Percentiles rank a stretch among this genome's conserved stretches.
phyloP scores from a whole-genome alignment of 2,888 invertebrate species.

The Phengaris arion region DNA sequence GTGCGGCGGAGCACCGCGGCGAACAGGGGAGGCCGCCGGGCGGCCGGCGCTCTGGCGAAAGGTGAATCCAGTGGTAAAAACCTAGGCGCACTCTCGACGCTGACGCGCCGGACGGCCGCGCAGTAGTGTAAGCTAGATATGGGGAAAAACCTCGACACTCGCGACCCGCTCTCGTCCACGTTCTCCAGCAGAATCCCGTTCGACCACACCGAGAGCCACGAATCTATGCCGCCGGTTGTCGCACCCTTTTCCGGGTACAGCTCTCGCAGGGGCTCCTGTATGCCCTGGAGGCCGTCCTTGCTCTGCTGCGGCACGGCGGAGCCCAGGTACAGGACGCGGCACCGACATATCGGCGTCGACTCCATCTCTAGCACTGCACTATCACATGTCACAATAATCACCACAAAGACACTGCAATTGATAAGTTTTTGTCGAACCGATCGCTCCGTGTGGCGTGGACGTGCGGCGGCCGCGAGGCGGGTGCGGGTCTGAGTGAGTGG shows the following conservation, averaged over 20 bases:
- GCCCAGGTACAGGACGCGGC: slow-evolving; percentile 97
- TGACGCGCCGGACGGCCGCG: slow-evolving; percentile 95
- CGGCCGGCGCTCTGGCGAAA: slow-evolving; percentile 94
- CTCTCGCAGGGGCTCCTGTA: slow-evolving; percentile 97
- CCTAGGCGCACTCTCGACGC: slow-evolving; percentile 86
- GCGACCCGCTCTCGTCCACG: slow-evolving; percentile 95
- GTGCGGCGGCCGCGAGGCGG: slow-evolving; percentile 68
- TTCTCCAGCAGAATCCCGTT: slow-evolving; percentile 97
- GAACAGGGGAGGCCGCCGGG: slow-evolving; percentile 96
- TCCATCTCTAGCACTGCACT: slow-evolving; percentile 79
- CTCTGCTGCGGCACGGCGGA: slow-evolving; percentile 98
- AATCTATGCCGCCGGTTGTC: slow-evolving; percentile 93
- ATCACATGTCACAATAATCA: slow-evolving; percentile 71
- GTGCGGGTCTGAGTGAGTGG: slow-evolving; percentile 76
- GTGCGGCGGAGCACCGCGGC: slow-evolving; percentile 97
- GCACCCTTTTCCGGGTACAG: slow-evolving; percentile 97
- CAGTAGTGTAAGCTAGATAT: slow-evolving; percentile 97
- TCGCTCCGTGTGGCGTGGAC: slow-evolving; percentile 52
- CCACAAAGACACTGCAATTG: slow-evolving; percentile 55
- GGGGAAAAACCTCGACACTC: slow-evolving; percentile 96
- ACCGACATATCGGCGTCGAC: slow-evolving; percentile 97
- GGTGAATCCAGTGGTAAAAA: slow-evolving; percentile 98
- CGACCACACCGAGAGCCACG: slow-evolving; percentile 98
- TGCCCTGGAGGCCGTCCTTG: slow-evolving; percentile 97
- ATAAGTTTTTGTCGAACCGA: slow-evolving; percentile 45